Base-by-base conservation (phyloP, 1,140 invertebrate genomes). In the Apis mellifera region DNA sequence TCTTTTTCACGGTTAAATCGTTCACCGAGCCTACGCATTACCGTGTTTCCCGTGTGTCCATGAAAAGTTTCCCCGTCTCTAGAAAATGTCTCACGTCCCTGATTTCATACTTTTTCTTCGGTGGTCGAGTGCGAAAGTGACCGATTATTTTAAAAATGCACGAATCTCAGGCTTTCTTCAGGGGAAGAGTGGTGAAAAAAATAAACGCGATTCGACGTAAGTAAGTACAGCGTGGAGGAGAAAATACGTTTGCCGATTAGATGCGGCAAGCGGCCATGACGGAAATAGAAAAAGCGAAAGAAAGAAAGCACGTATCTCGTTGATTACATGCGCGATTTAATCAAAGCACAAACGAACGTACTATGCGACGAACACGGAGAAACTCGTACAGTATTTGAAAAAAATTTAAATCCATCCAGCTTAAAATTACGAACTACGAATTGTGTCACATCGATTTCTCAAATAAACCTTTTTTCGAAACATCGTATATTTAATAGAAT, bases 171-270 rank as follows among this genome's bases (percentile, higher is more conserved):
- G 54, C 64, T 54, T 4, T 12, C 4, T 48, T n/a, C n/a, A 3
- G 26, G 19, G 2, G 26, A 42, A 42, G 17, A 57, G 2, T 0
- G 54, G 57, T 62, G n/a, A n/a, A 70, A 74, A 64, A 21, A 55
- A 64, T 19, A 13, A 59, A 23, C 7, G 57, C 60, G 17, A 32
- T 26, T 17, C 42, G 54, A 52, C 3, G 2, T 23, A 26, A 52
- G 60, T 21, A 42, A 42, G 57, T n/a, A 12, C 13, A 17, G 11
- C 42, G 48, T 17, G 13, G 66, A 21, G 23, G n/a, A 42, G 79
- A 72, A 68, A 86, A 73, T 54, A 70, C 48, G 23, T 26, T 55
- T 32, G 57, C 9, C 69, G 64, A 86, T 85, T 86, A 83, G 81
- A 78, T 52, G 54, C 69, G 48, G 17, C 70, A 86, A 64, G 70